A percentile compares a stretch with the other conserved stretches of the same genome.
Evolutionary conservation across 2,888 invertebrate species (phyloP).

Genomic region (Tigriopus californicus): DNA sequence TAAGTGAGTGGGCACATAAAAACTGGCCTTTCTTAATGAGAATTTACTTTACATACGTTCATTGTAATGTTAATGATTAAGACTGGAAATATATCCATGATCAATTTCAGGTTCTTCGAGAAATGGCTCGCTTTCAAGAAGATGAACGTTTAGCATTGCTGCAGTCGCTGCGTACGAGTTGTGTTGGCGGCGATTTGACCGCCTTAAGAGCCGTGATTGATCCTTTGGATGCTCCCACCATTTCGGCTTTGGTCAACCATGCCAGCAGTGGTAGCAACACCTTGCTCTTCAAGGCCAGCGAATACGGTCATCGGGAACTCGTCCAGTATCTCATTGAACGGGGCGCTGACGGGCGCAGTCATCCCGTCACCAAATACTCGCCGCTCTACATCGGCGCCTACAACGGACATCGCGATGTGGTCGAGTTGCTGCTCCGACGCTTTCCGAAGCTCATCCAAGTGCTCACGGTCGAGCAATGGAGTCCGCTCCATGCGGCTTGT

Average conservation of each 20-base stretch:
- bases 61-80: no score
- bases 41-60: no score
- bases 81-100: no score
- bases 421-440: slow-evolving; percentile 48
- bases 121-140: neutral
- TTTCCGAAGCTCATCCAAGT: slow-evolving; percentile 68
- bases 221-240: neutral
- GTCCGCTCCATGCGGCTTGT: slow-evolving; percentile 78
- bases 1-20: no score
- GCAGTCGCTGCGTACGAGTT: neutral
- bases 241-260: slow-evolving; percentile 47
- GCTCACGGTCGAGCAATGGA: slow-evolving; percentile 75
- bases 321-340: slow-evolving; percentile 55
- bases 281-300: slow-evolving; percentile 63
- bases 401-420: slow-evolving; percentile 60
- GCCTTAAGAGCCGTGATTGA: neutral
- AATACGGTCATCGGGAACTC: slow-evolving; percentile 57
- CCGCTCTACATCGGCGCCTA: slow-evolving; percentile 78
- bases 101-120: slow-evolving; percentile 17
- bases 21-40: no score
- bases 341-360: slow-evolving; percentile 71
- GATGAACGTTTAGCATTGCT: neutral
- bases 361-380: slow-evolving; percentile 75
- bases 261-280: slow-evolving; percentile 74
- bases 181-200: neutral